Conservation (phyloP, 2,113 vertebrate genomes). For the Orthochromis malagaraziensis region DNA sequence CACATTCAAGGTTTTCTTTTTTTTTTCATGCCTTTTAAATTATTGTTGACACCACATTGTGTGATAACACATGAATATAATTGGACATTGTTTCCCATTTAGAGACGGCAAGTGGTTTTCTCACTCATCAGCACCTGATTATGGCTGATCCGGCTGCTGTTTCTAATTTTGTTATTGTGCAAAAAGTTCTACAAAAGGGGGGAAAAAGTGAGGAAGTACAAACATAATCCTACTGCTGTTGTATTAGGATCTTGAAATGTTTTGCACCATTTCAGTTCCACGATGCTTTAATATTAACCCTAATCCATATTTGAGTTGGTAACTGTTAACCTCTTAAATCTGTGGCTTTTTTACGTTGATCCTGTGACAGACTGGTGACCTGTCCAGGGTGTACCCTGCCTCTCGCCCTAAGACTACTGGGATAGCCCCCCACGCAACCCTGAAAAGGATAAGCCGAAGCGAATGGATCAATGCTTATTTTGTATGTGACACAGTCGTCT, state of each 20-base stretch:
- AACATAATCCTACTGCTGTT: background rate
- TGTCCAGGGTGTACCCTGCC: background rate
- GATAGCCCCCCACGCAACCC: background rate
- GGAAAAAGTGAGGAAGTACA: background rate
- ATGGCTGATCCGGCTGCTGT: background rate
- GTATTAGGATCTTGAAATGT: background rate
- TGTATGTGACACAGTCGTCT: background rate
- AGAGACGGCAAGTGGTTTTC: background rate
- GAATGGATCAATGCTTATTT: background rate
- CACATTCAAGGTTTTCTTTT: background rate
- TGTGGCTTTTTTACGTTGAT: background rate
- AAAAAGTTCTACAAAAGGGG: background rate
- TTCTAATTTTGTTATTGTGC: background rate
- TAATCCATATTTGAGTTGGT: background rate
- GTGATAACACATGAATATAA: background rate
- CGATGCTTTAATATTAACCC: background rate
- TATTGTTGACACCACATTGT: background rate
- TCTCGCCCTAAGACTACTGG: background rate
- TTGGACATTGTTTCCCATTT: background rate
- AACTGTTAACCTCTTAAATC: background rate
- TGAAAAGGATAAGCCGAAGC: background rate
- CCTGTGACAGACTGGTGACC: background rate
- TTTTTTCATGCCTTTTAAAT: background rate
- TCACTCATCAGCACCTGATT: background rate
- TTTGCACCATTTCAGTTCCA: background rate